Evolutionary conservation across 2,888 invertebrate species (phyloP), one percentile per base, ranked within the genome.

Genomic region (Oscheius sp.): DNA sequence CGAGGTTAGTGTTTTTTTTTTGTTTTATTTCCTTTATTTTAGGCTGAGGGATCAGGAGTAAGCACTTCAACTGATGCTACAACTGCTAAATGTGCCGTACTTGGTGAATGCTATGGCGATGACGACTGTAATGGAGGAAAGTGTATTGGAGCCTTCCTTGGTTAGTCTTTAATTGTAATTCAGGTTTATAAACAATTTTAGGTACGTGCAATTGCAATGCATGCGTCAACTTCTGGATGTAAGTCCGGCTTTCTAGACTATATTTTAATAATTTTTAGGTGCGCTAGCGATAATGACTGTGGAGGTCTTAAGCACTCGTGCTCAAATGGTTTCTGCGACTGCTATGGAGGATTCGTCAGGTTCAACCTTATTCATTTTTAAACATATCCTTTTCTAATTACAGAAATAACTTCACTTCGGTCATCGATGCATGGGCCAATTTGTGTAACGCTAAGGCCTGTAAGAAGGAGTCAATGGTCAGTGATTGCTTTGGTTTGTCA

Each of bases 301-400:
- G 65, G 65, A 34, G 65, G 65, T 15, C 52, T 65, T 12, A 8
- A 50, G 1, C 33, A 23, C 17, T 31, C 65, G 25, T 65, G 65
- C 25, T 25, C 31, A 10, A 65, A 48, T 29, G 65, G 65, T 4
- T 29, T 65, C 31, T 65, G 65, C 52, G 52, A 65, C 33, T 65
- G 65, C 23, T 45, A 42, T 23, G 58, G 39, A 17, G 65, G 52
- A 6, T 46, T 34, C 65, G 17, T 27, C 10, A 48, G 52, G 58
- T n/a, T n/a, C n/a, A n/a, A n/a, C n/a, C n/a, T n/a, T n/a, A n/a
- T n/a, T n/a, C n/a, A n/a, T n/a, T n/a, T n/a, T n/a, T n/a, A n/a
- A n/a, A n/a, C n/a, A n/a, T n/a, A n/a, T n/a, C n/a, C n/a, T n/a
- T n/a, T n/a, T n/a, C n/a, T n/a, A n/a, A n/a, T n/a, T n/a, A n/a